A percentile compares a stretch with the other conserved stretches of the same genome.
These are phyloP conservation scores for Acleris laterana DNA, from an alignment of 2,888 invertebrate species.

Conservation along the genomic window DNA sequence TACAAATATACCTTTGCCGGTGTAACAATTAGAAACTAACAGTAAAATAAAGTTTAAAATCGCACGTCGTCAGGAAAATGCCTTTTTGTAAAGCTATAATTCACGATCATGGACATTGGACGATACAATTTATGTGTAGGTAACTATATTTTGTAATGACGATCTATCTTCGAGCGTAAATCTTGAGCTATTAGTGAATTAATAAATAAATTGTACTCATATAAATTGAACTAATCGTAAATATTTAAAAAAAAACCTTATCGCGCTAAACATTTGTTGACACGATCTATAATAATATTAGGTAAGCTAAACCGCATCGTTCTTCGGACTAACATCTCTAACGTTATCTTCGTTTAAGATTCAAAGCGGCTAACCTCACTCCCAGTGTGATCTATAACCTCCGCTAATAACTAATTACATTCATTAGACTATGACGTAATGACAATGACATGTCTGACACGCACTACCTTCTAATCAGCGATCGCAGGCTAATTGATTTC, in stretches of 20 bases:
- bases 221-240: no score
- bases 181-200: no score
- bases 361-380: not conserved
- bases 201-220: no score
- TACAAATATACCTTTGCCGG: conserved; percentile 23
- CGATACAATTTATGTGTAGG: not conserved
- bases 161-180: no score
- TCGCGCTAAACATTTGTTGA: no score
- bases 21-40: not conserved
- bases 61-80: not conserved
- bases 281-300: no score
- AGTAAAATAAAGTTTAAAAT: not conserved
- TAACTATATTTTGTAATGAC: not conserved
- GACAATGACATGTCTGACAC: conserved; percentile 34
- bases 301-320: no score
- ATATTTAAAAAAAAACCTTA: no score
- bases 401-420: conserved; percentile 28
- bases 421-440: conserved; percentile 25
- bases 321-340: no score
- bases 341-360: not conserved
- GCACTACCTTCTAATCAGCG: conserved; percentile 20
- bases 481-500: conserved; percentile 33
- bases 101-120: conserved; percentile 7
- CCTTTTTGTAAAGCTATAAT: conserved; percentile 9
- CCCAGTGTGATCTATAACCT: conserved; percentile 4